A percentile compares a stretch with the other conserved stretches of the same genome.
phyloP scores from a whole-genome alignment of 2,113 vertebrate species.

The Gavialis gangeticus region DNA sequence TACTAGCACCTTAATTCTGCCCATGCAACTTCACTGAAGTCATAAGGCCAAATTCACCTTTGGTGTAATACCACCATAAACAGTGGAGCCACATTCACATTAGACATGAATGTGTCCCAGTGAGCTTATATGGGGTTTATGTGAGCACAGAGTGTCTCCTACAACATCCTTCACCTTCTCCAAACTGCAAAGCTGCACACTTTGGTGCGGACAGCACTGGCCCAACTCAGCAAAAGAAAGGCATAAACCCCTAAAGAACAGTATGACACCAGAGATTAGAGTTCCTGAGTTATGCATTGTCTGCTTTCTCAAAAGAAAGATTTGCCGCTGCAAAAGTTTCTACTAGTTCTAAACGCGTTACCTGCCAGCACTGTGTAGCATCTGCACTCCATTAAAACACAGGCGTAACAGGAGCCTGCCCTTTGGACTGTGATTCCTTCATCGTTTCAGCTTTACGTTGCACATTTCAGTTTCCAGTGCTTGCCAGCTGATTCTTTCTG shows the following conservation, averaged over 20 bases:
- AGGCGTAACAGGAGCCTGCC: neutral
- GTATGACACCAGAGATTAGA: neutral
- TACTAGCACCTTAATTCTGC: neutral
- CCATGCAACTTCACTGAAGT: neutral
- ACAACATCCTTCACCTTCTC: neutral
- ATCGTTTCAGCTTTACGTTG: neutral
- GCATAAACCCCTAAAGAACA: neutral
- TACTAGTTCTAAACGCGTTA: slow-evolving; percentile 6
- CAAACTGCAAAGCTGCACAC: slow-evolving; percentile 33
- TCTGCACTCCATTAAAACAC: slow-evolving; percentile 32
- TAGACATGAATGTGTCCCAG: neutral
- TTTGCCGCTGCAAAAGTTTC: slow-evolving; percentile 21
- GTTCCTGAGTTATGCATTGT: slow-evolving; percentile 17
- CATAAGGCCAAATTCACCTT: neutral
- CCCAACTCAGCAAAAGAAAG: neutral
- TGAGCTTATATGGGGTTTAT: neutral
- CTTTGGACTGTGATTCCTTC: slow-evolving; percentile 32
- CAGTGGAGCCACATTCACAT: neutral
- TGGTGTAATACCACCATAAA: neutral
- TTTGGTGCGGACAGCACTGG: neutral
- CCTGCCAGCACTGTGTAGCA: slow-evolving; percentile 54
- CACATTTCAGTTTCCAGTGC: neutral
- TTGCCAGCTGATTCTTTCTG: neutral
- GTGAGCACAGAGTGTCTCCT: neutral
- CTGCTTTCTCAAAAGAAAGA: neutral